These are phyloP conservation scores for Synergus japonicus DNA, from an alignment of 2,888 invertebrate genomes.

Conservation along the genomic window DNA sequence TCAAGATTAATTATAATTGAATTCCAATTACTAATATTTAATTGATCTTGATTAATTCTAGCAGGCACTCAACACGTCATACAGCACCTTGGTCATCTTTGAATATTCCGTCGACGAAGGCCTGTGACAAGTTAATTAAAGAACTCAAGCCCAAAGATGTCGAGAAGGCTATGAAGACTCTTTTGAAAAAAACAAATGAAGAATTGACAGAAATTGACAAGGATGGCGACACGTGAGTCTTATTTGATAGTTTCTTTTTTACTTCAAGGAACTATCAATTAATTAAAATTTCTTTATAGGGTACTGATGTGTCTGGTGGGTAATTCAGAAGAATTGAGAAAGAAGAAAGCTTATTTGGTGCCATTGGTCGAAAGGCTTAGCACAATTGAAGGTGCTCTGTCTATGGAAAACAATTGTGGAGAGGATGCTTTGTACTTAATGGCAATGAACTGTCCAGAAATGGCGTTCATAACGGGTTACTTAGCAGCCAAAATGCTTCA, in stretches of 20 bases:
- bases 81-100: conserved; percentile 64
- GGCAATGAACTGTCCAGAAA: conserved; percentile 66
- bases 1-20: background rate
- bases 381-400: conserved; percentile 58
- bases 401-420: conserved; percentile 62
- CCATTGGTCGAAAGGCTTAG: conserved; percentile 69
- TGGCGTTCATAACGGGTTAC: conserved; percentile 68
- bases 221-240: conserved; percentile 72
- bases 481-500: conserved; percentile 67
- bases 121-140: conserved; percentile 65
- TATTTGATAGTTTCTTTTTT: background rate
- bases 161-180: conserved; percentile 65
- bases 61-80: conserved; percentile 6
- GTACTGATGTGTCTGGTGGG: conserved; percentile 69
- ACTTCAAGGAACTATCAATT: background rate
- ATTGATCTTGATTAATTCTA: background rate
- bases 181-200: conserved; percentile 61
- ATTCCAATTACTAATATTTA: background rate
- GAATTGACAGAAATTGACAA: conserved; percentile 62
- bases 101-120: conserved; percentile 63
- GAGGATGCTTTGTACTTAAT: conserved; percentile 71
- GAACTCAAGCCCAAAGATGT: conserved; percentile 63
- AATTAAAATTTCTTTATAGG: conserved; percentile 51
- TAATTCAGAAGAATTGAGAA: conserved; percentile 62
- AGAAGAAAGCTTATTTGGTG: conserved; percentile 64